Base-by-base conservation (phyloP, 1,140 invertebrate species). In the Trypoxylus dichotomus region DNA sequence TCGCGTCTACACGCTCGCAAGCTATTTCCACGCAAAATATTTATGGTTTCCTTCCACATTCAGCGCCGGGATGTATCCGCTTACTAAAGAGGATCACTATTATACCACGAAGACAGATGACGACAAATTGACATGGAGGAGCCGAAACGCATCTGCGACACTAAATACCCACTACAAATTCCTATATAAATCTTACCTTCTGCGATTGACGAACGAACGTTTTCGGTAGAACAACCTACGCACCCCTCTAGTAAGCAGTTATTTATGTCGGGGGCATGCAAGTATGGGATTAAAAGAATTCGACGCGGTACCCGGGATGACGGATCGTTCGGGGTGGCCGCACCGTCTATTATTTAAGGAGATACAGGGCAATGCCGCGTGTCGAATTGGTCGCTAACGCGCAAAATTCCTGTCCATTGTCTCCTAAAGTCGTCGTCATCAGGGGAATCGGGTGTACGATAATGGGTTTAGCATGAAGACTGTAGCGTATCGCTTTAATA, bases 241-340 rank as follows among this genome's bases (percentile, higher is more conserved):
- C 60, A 68, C 60, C 60, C 60, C 24, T 27, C 60, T 25, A 21
- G 27, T 29, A 68, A 68, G 60, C 60, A 68, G 60, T 68, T 68
- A 68, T 68, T 68, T 68, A 68, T 68, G 60, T 68, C 8, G 60
- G 60, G 43, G 73, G 25, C 37, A 71, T 72, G 63, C 29, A 76
- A 78, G 41, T 68, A 27, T 25, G 68, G 77, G 80, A 79, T 79
- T 79, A 68, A 68, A 78, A 47, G 54, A 79, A 82, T 82, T 82
- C 54, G 81, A 79, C 75, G 75, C 81, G 80, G 77, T 79, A 68
- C 60, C 58, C 41, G 72, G 10, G 63, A 81, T 81, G 81, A 82
- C 80, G 74, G 77, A 82, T 82, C 58, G 80, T 11, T 75, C 76
- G 75, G 80, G 78, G 81, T 79, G 80, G 73, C 29, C 77, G 72